Evolutionary conservation across 2,113 vertebrate genomes (phyloP), one percentile per base, ranked within the genome.

Genomic region (Lethenteron camtschaticum): DNA sequence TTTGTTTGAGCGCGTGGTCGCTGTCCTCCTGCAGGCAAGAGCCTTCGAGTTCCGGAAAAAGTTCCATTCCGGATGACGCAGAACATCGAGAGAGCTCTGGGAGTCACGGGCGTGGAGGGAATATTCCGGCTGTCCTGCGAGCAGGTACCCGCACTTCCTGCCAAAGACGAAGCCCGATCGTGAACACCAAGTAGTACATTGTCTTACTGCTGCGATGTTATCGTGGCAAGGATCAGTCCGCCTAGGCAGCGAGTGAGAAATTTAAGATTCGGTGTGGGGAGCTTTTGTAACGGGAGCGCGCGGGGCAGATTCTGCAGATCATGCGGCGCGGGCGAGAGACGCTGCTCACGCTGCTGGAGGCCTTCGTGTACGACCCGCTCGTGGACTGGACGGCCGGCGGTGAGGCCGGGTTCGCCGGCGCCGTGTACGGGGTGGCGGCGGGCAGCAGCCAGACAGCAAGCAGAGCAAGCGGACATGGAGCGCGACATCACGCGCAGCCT

Each of bases 391-490:
- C 94, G 1, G 90, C 94, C 0, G 91, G 94, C 11, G 94, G 94
- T 0, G 92, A 99, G 80, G 89, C 90, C 56, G 94, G 94, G 2
- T 96, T 99, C 68, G 94, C 92, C 3, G 94, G 94, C 2, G 94
- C 94, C 0, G 94, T 99, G 56, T 99, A 99, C 41, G 92, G 94
- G 41, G 41, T 41, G 94, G 94, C 55, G 94, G 94, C 0, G 92
- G 92, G 58, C 92, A 96, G 72, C 92, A 96, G 78, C 90, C 90
- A 0, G 94, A 99, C 76, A 96, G 78, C 78, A 96, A 96, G 20
- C 91, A 97, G 75, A 96, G 85, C 83, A 99, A 96, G 76, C 83
- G 92, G 92, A 96, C 74, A 97, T 99, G 94, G 94, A 99, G 72
- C 81, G 94, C 60, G 94, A 99, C 75, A 95, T 99, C 74, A 99